Percentiles rank a stretch among this genome's conserved stretches.
Conservation (phyloP, 64 coral and sea anemone genomes). For the Pachyseris speciosa region DNA sequence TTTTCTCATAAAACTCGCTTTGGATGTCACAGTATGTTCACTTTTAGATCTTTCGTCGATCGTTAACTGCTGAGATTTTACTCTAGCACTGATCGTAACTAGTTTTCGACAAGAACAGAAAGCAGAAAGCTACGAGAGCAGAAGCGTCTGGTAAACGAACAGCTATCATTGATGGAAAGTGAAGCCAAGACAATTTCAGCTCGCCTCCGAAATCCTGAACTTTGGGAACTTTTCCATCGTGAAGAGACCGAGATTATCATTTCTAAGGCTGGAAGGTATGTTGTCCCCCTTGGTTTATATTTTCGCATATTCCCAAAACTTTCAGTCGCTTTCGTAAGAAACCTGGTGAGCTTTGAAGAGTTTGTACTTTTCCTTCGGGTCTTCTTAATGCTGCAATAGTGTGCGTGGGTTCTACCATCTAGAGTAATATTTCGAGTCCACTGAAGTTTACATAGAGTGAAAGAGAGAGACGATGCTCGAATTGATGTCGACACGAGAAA, state of each 20-base stretch:
- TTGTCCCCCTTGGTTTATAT: slow-evolving; percentile 26
- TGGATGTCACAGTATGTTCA: background rate
- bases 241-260: slow-evolving; percentile 93
- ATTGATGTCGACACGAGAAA: no score
- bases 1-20: background rate
- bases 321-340: no score
- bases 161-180: slow-evolving; percentile 39
- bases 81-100: background rate
- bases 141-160: background rate
- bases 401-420: no score
- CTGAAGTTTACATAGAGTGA: no score
- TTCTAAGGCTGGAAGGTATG: slow-evolving; percentile 88
- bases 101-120: background rate
- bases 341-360: no score
- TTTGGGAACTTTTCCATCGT: slow-evolving; percentile 69
- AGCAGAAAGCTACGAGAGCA: background rate
- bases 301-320: background rate
- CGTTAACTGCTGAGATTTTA: background rate
- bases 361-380: no score
- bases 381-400: no score
- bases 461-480: no score
- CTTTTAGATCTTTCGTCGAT: background rate
- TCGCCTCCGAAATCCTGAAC: slow-evolving; percentile 60
- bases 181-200: slow-evolving; percentile 49
- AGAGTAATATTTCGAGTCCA: no score